phyloP scores from a whole-genome alignment of 2,113 vertebrate species.

The Columba livia region DNA sequence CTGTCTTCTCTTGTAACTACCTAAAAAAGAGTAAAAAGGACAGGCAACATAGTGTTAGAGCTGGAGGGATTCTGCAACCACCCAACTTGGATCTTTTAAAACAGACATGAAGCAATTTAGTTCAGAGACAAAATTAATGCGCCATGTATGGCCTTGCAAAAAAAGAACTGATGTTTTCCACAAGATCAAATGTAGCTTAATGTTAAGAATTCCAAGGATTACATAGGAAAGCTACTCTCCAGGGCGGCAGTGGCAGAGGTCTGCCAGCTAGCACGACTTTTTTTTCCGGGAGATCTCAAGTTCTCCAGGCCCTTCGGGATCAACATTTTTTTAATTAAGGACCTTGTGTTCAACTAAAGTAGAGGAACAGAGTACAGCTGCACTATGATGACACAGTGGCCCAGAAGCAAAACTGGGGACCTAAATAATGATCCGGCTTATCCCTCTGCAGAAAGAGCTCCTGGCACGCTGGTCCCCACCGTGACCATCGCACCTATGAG shows the following conservation, averaged over 20 bases:
- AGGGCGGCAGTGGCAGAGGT: not conserved
- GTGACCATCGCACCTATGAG: rapidly evolving
- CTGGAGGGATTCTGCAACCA: not conserved
- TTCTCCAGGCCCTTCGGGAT: not conserved
- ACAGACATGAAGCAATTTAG: not conserved
- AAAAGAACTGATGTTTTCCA: not conserved
- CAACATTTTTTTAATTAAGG: not conserved
- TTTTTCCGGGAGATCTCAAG: not conserved
- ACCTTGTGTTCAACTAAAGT: not conserved
- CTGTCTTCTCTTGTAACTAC: not conserved
- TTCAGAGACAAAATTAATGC: not conserved
- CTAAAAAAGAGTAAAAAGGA: not conserved
- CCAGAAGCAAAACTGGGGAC: not conserved
- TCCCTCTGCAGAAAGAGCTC: not conserved
- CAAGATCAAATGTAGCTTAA: not conserved
- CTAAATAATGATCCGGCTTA: not conserved
- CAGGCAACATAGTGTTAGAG: not conserved
- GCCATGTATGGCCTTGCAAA: not conserved
- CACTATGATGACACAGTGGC: rapidly evolving
- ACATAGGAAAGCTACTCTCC: not conserved
- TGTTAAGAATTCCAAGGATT: not conserved
- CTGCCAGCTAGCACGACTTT: not conserved
- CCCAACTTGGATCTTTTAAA: not conserved
- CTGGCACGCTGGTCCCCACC: not conserved
- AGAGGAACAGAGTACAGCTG: not conserved